Conservation (phyloP, 2,888 invertebrate species). For the Dexiosoma caninum region DNA sequence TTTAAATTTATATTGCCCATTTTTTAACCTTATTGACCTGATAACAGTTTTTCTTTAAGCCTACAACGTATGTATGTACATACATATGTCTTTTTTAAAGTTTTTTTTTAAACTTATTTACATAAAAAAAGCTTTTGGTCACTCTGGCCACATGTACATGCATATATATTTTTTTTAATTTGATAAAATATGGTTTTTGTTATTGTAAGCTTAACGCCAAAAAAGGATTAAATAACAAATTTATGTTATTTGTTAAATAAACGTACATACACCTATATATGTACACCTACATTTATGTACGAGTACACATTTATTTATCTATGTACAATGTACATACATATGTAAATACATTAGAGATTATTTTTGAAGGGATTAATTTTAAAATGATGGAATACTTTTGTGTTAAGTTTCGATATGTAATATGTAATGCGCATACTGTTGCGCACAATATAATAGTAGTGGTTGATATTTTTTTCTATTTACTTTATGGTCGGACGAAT, state of each 20-base stretch:
- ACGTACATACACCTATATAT: neutral
- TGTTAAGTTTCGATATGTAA: too few species aligned
- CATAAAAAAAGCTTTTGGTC: neutral
- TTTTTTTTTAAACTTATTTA: neutral
- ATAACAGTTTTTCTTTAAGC: conserved; percentile 22
- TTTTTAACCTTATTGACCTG: conserved; percentile 6
- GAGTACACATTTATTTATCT: too few species aligned
- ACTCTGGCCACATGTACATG: conserved; percentile 2
- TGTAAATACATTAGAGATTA: neutral
- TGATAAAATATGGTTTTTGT: conserved; percentile 19
- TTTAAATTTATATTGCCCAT: neutral
- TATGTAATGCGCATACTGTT: too few species aligned
- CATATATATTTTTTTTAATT: neutral
- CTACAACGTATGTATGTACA: neutral
- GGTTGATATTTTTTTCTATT: too few species aligned
- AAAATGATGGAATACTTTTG: too few species aligned
- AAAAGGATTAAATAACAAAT: neutral
- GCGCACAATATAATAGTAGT: too few species aligned
- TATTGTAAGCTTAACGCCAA: conserved; percentile 10
- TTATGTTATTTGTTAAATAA: neutral
- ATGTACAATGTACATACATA: too few species aligned
- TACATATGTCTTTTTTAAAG: neutral
- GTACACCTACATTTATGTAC: too few species aligned
- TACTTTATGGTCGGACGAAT: too few species aligned
- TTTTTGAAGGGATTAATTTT: neutral